Conservation (phyloP, 2,888 invertebrate genomes). For the Sarcophaga carnaria region DNA sequence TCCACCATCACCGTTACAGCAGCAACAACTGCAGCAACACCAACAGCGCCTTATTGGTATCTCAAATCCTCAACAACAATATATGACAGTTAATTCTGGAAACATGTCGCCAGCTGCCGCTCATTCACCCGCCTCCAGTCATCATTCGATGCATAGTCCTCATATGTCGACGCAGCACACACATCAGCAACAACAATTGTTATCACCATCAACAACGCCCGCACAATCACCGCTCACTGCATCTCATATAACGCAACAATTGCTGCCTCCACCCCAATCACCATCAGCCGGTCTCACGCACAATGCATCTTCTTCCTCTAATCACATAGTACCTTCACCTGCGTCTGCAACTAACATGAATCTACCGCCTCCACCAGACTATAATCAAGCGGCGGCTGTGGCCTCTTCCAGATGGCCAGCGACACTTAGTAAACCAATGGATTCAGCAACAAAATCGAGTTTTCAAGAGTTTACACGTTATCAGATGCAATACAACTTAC, state of each 20-base stretch:
- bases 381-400: slow-evolving; percentile 74
- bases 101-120: slow-evolving; percentile 74
- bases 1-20: slow-evolving; percentile 69
- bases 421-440: slow-evolving; percentile 83
- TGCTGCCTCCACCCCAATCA: slow-evolving; percentile 67
- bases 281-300: slow-evolving; percentile 67
- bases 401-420: slow-evolving; percentile 82
- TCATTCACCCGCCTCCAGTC: slow-evolving; percentile 79
- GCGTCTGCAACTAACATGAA: slow-evolving; percentile 55
- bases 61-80: slow-evolving; percentile 51
- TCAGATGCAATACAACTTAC: slow-evolving; percentile 85
- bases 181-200: slow-evolving; percentile 73
- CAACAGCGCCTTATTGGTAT: slow-evolving; percentile 69
- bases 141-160: slow-evolving; percentile 79
- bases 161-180: slow-evolving; percentile 75
- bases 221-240: slow-evolving; percentile 74
- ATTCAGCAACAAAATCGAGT: slow-evolving; percentile 85
- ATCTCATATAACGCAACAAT: slow-evolving; percentile 73
- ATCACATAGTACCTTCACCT: slow-evolving; percentile 69
- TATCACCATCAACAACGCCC: slow-evolving; percentile 76
- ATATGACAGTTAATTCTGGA: slow-evolving; percentile 51
- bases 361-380: slow-evolving; percentile 76
- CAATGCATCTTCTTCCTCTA: slow-evolving; percentile 57
- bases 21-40: slow-evolving; percentile 73
- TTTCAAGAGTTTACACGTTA: slow-evolving; percentile 86